These are phyloP conservation scores for Orchestes rusci DNA, from an alignment of 2,888 invertebrate species.

Conservation along the genomic window DNA sequence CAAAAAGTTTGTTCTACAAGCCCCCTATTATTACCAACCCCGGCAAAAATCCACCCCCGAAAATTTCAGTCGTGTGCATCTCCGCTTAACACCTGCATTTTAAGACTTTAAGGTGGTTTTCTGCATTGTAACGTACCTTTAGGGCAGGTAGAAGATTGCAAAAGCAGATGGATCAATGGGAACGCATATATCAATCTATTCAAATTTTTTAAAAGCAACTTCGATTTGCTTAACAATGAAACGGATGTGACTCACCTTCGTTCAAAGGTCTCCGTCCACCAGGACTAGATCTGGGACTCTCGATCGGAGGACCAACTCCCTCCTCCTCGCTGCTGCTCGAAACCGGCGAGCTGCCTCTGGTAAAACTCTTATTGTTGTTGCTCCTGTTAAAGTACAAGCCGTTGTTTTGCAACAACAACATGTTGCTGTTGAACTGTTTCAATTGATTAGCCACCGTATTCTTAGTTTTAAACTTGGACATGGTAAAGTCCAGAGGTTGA, in stretches of 20 bases:
- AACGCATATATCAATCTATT: slow-evolving; percentile 24
- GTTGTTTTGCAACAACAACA: slow-evolving; percentile 42
- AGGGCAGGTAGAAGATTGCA: slow-evolving; percentile 34
- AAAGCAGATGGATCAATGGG: slow-evolving; percentile 22
- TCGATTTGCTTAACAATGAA: slow-evolving; percentile 21
- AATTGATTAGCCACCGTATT: slow-evolving; percentile 38
- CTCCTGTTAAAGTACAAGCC: slow-evolving; percentile 40
- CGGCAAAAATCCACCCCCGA: too few species aligned
- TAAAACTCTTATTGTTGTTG: slow-evolving; percentile 38
- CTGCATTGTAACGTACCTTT: slow-evolving; percentile 28
- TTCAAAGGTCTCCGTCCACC: slow-evolving; percentile 38
- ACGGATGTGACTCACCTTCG: slow-evolving; percentile 39
- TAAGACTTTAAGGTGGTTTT: slow-evolving; percentile 23
- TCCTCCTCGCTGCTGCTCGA: slow-evolving; percentile 46
- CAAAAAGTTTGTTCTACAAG: too few species aligned
- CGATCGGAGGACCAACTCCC: slow-evolving; percentile 42
- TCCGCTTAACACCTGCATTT: slow-evolving; percentile 38
- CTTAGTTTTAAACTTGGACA: slow-evolving; percentile 51
- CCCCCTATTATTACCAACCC: too few species aligned
- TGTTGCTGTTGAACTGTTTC: slow-evolving; percentile 39
- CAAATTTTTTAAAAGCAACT: slow-evolving; percentile 20
- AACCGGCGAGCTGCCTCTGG: slow-evolving; percentile 39
- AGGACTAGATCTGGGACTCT: slow-evolving; percentile 40
- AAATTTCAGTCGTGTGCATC: slow-evolving; percentile 34
- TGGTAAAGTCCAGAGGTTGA: slow-evolving; percentile 70